Percentiles rank a stretch among this genome's conserved stretches.
Conservation (phyloP, 2,113 vertebrate genomes). For the Thalassarche chlororhynchos region DNA sequence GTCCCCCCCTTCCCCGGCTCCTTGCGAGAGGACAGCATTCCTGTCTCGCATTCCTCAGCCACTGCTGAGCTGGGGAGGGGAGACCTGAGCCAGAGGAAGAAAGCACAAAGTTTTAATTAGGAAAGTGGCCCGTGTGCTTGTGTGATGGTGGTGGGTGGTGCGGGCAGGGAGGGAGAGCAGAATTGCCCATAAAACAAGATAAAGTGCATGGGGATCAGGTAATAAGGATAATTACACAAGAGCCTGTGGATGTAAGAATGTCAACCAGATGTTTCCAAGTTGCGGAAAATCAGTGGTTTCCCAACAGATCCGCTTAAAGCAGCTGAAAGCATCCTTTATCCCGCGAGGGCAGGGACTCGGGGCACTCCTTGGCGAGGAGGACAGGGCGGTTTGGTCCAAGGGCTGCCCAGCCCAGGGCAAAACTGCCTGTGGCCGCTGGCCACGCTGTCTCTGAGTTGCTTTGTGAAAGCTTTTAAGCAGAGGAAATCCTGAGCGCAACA, state of each 20-base stretch:
- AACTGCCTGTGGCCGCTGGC: not conserved
- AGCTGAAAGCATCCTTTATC: not conserved
- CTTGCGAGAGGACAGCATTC: constrained; percentile 82
- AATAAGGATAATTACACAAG: not conserved
- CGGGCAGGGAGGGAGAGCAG: not conserved
- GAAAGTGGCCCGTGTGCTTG: not conserved
- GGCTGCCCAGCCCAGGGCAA: not conserved
- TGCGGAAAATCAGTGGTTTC: not conserved
- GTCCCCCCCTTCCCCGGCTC: not conserved
- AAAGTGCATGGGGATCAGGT: not conserved
- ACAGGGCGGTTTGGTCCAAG: rapidly evolving
- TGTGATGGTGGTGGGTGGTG: not conserved
- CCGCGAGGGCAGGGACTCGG: not conserved
- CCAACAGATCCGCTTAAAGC: not conserved
- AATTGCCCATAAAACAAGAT: not conserved
- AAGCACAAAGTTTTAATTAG: not conserved
- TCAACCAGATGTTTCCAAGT: not conserved
- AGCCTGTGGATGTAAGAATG: not conserved
- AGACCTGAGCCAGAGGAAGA: not conserved
- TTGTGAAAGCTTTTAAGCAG: not conserved
- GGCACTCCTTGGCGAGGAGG: not conserved
- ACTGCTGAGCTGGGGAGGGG: constrained; percentile 56
- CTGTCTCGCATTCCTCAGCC: constrained; percentile 83
- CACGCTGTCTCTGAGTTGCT: rapidly evolving
- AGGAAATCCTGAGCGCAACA: rapidly evolving